Evolutionary conservation across 2,888 invertebrate genomes (phyloP).

Genomic region (Apotomis turbidana): DNA sequence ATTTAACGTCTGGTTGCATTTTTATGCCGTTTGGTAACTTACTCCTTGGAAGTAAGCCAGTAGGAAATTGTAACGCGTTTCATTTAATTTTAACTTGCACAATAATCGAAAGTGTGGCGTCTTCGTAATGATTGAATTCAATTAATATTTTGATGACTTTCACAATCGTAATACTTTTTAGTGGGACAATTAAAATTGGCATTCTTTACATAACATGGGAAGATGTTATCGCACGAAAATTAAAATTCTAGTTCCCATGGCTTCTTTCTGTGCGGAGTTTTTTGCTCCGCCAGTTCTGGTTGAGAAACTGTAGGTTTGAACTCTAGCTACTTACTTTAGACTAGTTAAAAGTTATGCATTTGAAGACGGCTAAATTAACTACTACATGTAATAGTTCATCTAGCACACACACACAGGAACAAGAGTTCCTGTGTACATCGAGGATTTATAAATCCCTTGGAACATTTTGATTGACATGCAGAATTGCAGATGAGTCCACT

Average conservation of each 20-base stretch:
- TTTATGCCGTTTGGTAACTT: conserved; percentile 53
- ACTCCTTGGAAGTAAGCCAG: conserved; percentile 52
- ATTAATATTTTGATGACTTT: conserved; percentile 38
- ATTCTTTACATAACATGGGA: conserved; percentile 33
- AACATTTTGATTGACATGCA: too few species aligned
- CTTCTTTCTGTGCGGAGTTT: conserved; percentile 33
- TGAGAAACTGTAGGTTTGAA: conserved; percentile 23
- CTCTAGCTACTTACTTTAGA: conserved; percentile 7
- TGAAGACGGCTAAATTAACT: neutral
- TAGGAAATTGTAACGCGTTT: conserved; percentile 50
- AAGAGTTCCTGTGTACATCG: too few species aligned
- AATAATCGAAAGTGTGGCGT: conserved; percentile 39
- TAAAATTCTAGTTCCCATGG: conserved; percentile 39
- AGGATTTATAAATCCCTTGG: too few species aligned
- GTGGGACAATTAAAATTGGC: conserved; percentile 29
- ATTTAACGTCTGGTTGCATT: conserved; percentile 72
- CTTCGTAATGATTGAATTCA: conserved; percentile 27
- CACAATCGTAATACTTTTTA: conserved; percentile 16
- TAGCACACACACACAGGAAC: too few species aligned
- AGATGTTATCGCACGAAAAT: conserved; percentile 29
- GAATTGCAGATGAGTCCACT: too few species aligned
- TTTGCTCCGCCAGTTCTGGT: conserved; percentile 18
- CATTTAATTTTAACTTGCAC: conserved; percentile 39
- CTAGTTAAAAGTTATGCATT: neutral
- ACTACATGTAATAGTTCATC: neutral